Evolutionary conservation across 2,888 invertebrate genomes (phyloP).

Genomic region (Junonia oenone): DNA sequence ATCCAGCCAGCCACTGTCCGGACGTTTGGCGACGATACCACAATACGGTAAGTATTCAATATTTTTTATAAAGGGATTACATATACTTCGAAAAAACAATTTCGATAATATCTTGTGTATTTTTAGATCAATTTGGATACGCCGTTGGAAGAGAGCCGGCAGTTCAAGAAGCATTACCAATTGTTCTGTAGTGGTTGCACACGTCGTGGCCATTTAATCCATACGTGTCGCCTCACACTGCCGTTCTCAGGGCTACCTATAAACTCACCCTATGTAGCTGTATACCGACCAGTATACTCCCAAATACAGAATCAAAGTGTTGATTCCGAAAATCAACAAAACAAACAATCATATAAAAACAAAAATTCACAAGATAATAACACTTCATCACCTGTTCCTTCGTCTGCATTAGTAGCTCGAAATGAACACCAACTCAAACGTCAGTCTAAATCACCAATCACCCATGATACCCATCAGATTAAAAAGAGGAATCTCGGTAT

Average conservation of each 20-base stretch:
- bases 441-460: constrained; percentile 59
- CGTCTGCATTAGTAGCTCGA: constrained; percentile 11
- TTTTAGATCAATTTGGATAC: constrained; percentile 66
- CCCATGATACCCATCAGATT: constrained; percentile 49
- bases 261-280: constrained; percentile 55
- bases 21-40: constrained; percentile 88
- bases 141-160: constrained; percentile 49
- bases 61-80: not conserved
- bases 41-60: constrained; percentile 73
- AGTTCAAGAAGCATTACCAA: constrained; percentile 47
- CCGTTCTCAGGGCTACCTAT: constrained; percentile 65
- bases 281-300: constrained; percentile 45
- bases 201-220: constrained; percentile 72
- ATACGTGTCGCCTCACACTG: constrained; percentile 54
- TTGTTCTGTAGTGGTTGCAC: constrained; percentile 80
- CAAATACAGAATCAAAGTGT: constrained; percentile 19
- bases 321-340: constrained; percentile 15
- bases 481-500: constrained; percentile 48
- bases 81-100: not conserved
- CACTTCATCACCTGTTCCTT: constrained; percentile 19
- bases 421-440: constrained; percentile 44
- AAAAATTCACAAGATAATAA: constrained; percentile 35
- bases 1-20: constrained; percentile 81
- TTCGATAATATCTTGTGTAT: not conserved
- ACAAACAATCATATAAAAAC: constrained; percentile 14